Evolutionary conservation across 2,113 vertebrate species (phyloP).

Genomic region (Talpa occidentalis): DNA sequence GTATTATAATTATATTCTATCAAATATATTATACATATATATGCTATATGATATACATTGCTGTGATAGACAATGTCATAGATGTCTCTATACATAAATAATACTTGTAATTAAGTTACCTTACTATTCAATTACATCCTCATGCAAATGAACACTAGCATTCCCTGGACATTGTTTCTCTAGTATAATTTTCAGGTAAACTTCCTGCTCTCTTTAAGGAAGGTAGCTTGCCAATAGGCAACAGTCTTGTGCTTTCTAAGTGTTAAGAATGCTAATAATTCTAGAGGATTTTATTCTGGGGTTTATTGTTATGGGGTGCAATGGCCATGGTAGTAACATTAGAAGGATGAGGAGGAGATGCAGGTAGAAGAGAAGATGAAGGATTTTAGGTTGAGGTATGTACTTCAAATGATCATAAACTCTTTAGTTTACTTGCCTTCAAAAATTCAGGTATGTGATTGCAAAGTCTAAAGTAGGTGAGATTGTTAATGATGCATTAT

Average conservation of each 20-base stretch:
- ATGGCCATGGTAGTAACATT: neutral
- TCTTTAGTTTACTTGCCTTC: conserved; percentile 58
- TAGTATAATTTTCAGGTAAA: neutral
- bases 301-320: neutral
- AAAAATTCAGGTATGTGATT: conserved; percentile 62
- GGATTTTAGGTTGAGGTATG: conserved; percentile 8
- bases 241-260: neutral
- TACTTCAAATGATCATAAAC: conserved; percentile 58
- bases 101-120: neutral
- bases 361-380: no score
- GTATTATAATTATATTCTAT: neutral
- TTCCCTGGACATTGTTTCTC: neutral
- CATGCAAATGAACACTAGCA: neutral
- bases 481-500: conserved; percentile 47
- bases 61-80: neutral
- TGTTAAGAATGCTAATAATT: neutral
- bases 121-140: neutral
- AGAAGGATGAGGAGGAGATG: no score
- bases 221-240: neutral
- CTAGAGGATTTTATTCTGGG: conserved; percentile 34
- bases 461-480: conserved; percentile 64
- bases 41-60: neutral
- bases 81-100: neutral
- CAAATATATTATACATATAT: neutral
- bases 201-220: neutral